Conservation (phyloP, 2,797 vertebrate genomes). For the Chloroceryle amazona region DNA sequence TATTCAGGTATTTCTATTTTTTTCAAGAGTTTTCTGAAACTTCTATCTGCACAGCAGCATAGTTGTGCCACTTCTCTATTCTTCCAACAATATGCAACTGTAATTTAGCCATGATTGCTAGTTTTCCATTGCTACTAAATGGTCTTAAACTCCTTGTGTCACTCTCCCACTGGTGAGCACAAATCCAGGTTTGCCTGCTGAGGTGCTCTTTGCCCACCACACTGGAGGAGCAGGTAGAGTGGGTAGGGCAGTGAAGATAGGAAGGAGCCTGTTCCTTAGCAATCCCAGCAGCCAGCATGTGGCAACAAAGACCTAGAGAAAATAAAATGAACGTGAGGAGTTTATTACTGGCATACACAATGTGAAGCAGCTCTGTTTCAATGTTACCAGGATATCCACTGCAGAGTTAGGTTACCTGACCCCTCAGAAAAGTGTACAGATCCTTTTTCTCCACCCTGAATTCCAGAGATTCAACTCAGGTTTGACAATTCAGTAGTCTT, state of each 20-base stretch:
- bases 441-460: not conserved
- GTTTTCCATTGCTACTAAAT: not conserved
- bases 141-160: not conserved
- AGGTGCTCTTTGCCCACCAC: not conserved
- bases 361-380: not conserved
- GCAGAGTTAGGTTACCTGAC: not conserved
- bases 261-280: not conserved
- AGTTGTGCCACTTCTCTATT: not conserved
- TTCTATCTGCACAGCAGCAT: not conserved
- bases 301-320: not conserved
- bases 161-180: not conserved
- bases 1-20: not conserved
- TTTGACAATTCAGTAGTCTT: not conserved
- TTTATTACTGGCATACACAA: rapidly evolving
- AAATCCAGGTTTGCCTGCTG: not conserved
- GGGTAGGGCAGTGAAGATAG: not conserved
- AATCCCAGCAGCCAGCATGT: not conserved
- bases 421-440: not conserved
- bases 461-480: not conserved
- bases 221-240: not conserved
- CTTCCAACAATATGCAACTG: not conserved
- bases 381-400: not conserved
- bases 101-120: not conserved
- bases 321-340: not conserved
- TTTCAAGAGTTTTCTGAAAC: not conserved